These are phyloP conservation scores for Gymnocypris eckloni DNA, from an alignment of 2,797 vertebrate genomes.

Conservation along the genomic window DNA sequence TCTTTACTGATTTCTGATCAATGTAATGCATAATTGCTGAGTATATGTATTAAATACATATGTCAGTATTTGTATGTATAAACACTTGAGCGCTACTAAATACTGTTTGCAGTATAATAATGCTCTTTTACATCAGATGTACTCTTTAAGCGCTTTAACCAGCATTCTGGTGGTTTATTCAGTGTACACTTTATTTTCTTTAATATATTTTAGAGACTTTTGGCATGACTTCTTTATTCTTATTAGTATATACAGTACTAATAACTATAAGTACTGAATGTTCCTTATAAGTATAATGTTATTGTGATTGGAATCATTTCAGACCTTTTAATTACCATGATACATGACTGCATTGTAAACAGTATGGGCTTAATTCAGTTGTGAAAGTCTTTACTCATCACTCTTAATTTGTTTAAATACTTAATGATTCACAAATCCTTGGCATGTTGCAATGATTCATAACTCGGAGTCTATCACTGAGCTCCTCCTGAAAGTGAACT, in stretches of 20 bases:
- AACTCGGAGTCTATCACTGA: slow-evolving; percentile 52
- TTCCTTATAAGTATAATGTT: not conserved
- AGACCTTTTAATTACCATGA: not conserved
- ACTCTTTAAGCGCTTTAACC: not conserved
- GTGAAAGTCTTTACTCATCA: slow-evolving; percentile 19
- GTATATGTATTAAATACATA: not conserved
- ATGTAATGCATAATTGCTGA: not conserved
- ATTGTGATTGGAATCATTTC: not conserved
- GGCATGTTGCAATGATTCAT: slow-evolving; percentile 47
- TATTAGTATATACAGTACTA: not conserved
- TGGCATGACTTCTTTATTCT: not conserved
- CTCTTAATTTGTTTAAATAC: slow-evolving; percentile 30
- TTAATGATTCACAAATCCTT: slow-evolving; percentile 59
- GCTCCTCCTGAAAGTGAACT: slow-evolving; percentile 49
- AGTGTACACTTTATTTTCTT: not conserved
- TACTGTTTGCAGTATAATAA: not conserved
- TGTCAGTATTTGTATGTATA: not conserved
- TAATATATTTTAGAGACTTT: not conserved
- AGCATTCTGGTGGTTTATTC: not conserved
- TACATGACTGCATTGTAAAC: not conserved
- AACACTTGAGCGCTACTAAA: not conserved
- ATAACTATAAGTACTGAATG: not conserved
- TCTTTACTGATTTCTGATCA: not conserved
- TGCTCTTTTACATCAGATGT: not conserved
- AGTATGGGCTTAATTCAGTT: not conserved